Percentiles rank a stretch among this genome's conserved stretches.
phyloP scores from a whole-genome alignment of 2,797 vertebrate species.

The Mastacembelus armatus region DNA sequence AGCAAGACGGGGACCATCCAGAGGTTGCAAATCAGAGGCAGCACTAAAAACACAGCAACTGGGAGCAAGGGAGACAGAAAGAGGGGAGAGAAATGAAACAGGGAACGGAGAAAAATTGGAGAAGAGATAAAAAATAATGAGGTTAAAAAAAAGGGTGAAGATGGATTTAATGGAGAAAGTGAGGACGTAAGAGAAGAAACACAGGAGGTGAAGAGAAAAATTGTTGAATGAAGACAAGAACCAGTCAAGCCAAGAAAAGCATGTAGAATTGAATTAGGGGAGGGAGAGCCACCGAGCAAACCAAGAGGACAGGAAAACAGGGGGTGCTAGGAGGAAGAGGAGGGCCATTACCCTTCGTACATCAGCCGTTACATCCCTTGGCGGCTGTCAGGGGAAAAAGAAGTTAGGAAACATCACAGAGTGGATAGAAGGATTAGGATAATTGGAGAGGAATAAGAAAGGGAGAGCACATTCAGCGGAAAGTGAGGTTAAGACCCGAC shows the following conservation, averaged over 20 bases:
- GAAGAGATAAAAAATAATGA: slow-evolving; percentile 23
- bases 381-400: neutral
- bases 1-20: slow-evolving; percentile 70
- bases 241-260: slow-evolving; percentile 76
- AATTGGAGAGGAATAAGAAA: slow-evolving; percentile 52
- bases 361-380: slow-evolving; percentile 75
- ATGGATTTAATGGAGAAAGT: slow-evolving; percentile 53
- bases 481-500: slow-evolving; percentile 33
- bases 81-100: slow-evolving; percentile 21
- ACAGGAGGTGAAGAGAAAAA: slow-evolving; percentile 40
- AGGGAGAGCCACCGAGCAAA: slow-evolving; percentile 64
- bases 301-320: slow-evolving; percentile 56
- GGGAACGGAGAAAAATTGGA: slow-evolving; percentile 41
- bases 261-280: slow-evolving; percentile 81
- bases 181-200: slow-evolving; percentile 39
- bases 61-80: slow-evolving; percentile 44
- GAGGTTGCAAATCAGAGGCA: slow-evolving; percentile 80
- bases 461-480: slow-evolving; percentile 38
- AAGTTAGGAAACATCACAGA: slow-evolving; percentile 29
- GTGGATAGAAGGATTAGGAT: slow-evolving; percentile 53
- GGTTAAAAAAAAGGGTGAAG: slow-evolving; percentile 29
- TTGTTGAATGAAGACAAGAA: slow-evolving; percentile 50
- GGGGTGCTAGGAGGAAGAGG: slow-evolving; percentile 72
- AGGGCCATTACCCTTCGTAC: slow-evolving; percentile 73
- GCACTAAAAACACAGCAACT: slow-evolving; percentile 70